Base-by-base conservation (phyloP, 2,888 invertebrate genomes). In the Lissonota sp. region DNA sequence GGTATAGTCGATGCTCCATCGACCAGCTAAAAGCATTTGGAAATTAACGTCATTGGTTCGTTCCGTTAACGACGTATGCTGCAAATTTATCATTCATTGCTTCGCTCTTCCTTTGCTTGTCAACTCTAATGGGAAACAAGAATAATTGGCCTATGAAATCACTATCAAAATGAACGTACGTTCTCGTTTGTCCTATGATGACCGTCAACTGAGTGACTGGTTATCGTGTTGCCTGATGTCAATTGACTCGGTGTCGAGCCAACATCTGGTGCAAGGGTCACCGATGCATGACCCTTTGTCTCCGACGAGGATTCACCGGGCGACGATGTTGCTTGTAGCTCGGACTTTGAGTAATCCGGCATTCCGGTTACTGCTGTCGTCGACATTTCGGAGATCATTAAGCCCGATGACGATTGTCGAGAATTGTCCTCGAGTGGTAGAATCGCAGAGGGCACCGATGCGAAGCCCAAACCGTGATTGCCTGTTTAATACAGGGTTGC, bases 381-480 rank as follows among this genome's bases (percentile, higher is more conserved):
- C 5, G 83, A 55, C 62, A 79, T 49, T 7, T 80, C 84, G 6
- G 76, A 46, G 4, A 70, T 62, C 39, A 55, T 62, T 14, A 58
- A 66, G 7, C 60, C 53, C 7, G 81, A 66, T 16, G 51, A 40
- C 5, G 55, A 16, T 46, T 74, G 57, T 8, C 66, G 14, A 5
- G 82, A 46, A 74, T 57, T 37, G 10, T 81, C 84, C 12, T 79
- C 86, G 37, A 84, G 75, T 5, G 87, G 83, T 6, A 85, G 37
- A 58, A 70, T 63, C 10, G 75, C 75, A 14, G 83, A 26, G 6
- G 86, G 86, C 26, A 87, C 67, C 4, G 86, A 83, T 6, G 82
- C 81, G 49, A 85, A 85, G 5, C 83, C 88, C 5, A 87, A 80
- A 1, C 82, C 85, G n/a, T 86, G 88, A 67, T 88, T 86, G n/a